These are phyloP conservation scores for Agrochola macilenta DNA, from an alignment of 2,888 invertebrate genomes.

Conservation along the genomic window DNA sequence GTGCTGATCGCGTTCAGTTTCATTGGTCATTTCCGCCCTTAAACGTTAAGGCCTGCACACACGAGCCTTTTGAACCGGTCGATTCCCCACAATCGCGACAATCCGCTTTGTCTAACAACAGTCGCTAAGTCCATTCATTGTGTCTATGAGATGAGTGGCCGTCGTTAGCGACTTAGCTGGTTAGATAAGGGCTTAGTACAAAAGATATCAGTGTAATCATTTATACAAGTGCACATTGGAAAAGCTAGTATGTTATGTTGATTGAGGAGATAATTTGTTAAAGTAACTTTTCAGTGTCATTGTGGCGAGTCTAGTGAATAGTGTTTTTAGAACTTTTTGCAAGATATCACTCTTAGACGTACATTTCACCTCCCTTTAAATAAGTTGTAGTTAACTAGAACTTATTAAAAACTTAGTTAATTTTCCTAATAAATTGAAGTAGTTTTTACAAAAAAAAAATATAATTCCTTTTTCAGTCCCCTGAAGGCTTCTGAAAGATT, in stretches of 20 bases:
- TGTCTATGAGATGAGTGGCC: constrained; percentile 86
- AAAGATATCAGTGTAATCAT: constrained; percentile 84
- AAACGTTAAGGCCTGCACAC: constrained; percentile 74
- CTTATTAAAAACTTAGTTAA: background rate
- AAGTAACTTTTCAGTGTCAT: too few relatives aligned
- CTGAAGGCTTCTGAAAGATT: constrained; percentile 34
- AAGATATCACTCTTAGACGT: too few relatives aligned
- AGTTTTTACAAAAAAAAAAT: constrained; percentile 3
- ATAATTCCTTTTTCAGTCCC: background rate
- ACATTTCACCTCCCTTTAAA: too few relatives aligned
- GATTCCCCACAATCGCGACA: constrained; percentile 73
- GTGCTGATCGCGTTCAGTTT: background rate
- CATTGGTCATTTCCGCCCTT: background rate
- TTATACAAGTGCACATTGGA: constrained; percentile 73
- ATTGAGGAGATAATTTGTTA: too few relatives aligned
- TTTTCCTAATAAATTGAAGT: background rate
- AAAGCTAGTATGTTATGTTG: background rate
- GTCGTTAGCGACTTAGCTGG: constrained; percentile 82
- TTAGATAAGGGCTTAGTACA: constrained; percentile 84
- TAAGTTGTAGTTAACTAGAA: too few relatives aligned
- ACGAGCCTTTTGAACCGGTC: constrained; percentile 74
- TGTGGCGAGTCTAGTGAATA: too few relatives aligned
- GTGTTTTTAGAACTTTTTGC: too few relatives aligned
- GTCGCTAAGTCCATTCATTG: constrained; percentile 87
- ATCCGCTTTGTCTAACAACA: constrained; percentile 85